Evolutionary conservation across 2,888 invertebrate species (phyloP).

Genomic region (Agrochola lota): DNA sequence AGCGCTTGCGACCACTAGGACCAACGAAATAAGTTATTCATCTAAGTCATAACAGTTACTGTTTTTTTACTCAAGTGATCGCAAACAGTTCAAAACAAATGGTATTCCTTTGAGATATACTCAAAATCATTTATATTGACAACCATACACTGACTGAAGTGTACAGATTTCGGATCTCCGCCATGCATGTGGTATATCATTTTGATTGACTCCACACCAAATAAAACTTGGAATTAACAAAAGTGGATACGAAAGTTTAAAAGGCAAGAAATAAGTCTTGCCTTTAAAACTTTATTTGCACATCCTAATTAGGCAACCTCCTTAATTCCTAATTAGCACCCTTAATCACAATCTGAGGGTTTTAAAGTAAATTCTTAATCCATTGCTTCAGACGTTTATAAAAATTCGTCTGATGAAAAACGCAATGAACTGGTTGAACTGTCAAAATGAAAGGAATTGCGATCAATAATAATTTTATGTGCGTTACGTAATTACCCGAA

Average conservation of each 20-base stretch:
- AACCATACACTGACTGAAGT: not conserved
- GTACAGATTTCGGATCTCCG: constrained; percentile 27
- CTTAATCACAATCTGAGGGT: too few species aligned
- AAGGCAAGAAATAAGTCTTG: too few species aligned
- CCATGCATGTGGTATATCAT: constrained; percentile 20
- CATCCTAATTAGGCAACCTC: too few species aligned
- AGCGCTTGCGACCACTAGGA: not conserved
- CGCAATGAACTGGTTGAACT: too few species aligned
- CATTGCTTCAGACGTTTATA: too few species aligned
- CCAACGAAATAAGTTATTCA: not conserved
- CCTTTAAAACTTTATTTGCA: too few species aligned
- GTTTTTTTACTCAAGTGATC: not conserved
- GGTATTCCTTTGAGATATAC: not conserved
- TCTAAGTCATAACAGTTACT: not conserved
- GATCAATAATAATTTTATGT: too few species aligned
- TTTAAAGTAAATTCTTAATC: too few species aligned
- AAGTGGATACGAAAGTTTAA: constrained; percentile 17
- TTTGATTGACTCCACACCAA: constrained; percentile 36
- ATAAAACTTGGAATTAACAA: constrained; percentile 24
- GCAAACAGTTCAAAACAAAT: not conserved
- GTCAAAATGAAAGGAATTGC: too few species aligned
- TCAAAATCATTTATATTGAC: not conserved
- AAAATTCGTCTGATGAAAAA: too few species aligned
- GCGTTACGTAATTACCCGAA: too few species aligned
- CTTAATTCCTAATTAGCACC: too few species aligned